Evolutionary conservation across 2,113 vertebrate genomes (phyloP).

Genomic region (Muntiacus reevesi): DNA sequence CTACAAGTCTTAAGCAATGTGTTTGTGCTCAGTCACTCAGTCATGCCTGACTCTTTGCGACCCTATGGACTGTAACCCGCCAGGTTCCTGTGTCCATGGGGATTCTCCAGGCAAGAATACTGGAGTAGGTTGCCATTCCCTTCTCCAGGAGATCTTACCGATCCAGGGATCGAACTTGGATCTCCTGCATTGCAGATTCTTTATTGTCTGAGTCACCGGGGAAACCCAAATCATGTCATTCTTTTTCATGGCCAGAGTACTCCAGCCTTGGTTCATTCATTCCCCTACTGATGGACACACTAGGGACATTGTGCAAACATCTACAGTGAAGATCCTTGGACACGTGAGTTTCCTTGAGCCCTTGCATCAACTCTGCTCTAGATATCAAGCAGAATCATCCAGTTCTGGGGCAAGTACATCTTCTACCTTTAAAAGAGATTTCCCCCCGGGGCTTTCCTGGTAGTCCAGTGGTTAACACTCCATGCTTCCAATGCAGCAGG

Average conservation of each 20-base stretch:
- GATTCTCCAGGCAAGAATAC: neutral
- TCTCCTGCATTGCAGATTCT: neutral
- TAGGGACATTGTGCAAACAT: neutral
- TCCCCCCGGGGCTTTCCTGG: neutral
- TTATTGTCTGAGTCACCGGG: neutral
- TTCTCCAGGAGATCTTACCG: neutral
- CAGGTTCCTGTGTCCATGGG: neutral
- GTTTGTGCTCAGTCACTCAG: neutral
- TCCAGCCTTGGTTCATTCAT: neutral
- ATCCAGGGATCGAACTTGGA: neutral
- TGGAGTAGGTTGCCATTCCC: neutral
- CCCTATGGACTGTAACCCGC: neutral
- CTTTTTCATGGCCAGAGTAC: neutral
- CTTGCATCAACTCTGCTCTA: neutral
- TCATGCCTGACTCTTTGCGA: neutral
- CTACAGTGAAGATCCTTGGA: neutral
- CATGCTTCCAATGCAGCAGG: neutral
- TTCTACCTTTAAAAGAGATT: neutral
- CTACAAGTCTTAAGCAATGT: neutral
- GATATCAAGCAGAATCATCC: neutral
- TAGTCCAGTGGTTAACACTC: neutral
- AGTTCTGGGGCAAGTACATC: neutral
- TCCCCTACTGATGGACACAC: neutral
- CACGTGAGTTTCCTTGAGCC: neutral
- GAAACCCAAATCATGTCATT: neutral